These are phyloP conservation scores for Brachypteracias leptosomus DNA, from an alignment of 2,113 vertebrate species.

Conservation along the genomic window DNA sequence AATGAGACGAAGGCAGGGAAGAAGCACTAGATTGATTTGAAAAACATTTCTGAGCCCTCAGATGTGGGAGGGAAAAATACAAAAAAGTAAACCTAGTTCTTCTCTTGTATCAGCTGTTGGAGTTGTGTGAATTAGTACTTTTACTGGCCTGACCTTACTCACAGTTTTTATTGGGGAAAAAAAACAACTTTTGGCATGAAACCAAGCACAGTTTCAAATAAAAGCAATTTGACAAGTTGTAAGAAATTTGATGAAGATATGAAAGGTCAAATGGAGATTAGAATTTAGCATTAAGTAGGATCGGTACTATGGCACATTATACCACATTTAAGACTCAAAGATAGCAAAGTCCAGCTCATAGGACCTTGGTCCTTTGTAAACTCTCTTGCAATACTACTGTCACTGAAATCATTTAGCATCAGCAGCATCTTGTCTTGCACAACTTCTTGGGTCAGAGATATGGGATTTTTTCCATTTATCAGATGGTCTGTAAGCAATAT, in stretches of 20 bases:
- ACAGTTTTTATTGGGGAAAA: not conserved
- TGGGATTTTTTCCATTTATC: not conserved
- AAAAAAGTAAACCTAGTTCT: not conserved
- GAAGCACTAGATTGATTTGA: not conserved
- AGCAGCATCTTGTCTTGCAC: not conserved
- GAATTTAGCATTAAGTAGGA: not conserved
- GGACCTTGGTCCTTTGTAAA: not conserved
- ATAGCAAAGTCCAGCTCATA: not conserved
- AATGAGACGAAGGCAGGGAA: not conserved
- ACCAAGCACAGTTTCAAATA: not conserved
- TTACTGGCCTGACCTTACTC: not conserved
- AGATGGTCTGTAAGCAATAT: not conserved
- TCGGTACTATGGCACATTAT: not conserved
- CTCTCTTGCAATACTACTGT: not conserved
- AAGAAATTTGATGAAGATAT: not conserved
- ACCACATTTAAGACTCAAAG: not conserved
- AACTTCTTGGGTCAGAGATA: not conserved
- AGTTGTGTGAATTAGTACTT: not conserved
- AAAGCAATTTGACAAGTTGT: not conserved
- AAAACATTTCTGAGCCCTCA: not conserved
- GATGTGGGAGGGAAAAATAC: not conserved
- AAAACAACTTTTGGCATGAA: not conserved
- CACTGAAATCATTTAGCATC: not conserved
- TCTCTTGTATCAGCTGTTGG: not conserved
- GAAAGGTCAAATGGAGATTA: not conserved